Conservation (phyloP, 2,113 vertebrate species). For the Epinephelus lanceolatus region DNA sequence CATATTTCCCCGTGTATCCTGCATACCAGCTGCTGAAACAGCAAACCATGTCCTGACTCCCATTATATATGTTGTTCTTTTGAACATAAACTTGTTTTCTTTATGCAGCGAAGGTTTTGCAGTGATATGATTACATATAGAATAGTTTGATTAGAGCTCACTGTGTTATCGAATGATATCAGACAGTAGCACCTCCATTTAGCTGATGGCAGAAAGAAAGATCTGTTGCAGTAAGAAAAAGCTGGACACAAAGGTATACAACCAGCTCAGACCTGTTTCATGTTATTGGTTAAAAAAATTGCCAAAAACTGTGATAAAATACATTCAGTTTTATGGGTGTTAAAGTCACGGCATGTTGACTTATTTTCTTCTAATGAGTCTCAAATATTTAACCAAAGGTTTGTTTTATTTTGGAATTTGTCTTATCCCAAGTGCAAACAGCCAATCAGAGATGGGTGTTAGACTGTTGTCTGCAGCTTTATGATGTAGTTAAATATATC, state of each 20-base stretch:
- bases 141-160: not conserved
- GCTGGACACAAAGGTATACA: not conserved
- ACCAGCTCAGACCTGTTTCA: not conserved
- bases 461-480: not conserved
- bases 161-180: not conserved
- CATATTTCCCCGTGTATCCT: not conserved
- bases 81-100: not conserved
- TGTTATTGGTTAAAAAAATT: not conserved
- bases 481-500: not conserved
- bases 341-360: not conserved
- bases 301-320: not conserved
- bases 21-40: not conserved
- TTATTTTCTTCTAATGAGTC: not conserved
- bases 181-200: too few species aligned
- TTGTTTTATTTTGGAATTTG: not conserved
- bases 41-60: not conserved
- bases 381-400: not conserved
- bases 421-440: conserved; percentile 9
- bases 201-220: not conserved
- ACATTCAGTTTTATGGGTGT: not conserved
- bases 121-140: not conserved
- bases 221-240: not conserved
- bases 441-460: conserved; percentile 1
- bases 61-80: not conserved
- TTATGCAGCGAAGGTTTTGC: not conserved